These are phyloP conservation scores for Zaprionus davidi DNA, from an alignment of 1,140 invertebrate genomes.

Conservation along the genomic window DNA sequence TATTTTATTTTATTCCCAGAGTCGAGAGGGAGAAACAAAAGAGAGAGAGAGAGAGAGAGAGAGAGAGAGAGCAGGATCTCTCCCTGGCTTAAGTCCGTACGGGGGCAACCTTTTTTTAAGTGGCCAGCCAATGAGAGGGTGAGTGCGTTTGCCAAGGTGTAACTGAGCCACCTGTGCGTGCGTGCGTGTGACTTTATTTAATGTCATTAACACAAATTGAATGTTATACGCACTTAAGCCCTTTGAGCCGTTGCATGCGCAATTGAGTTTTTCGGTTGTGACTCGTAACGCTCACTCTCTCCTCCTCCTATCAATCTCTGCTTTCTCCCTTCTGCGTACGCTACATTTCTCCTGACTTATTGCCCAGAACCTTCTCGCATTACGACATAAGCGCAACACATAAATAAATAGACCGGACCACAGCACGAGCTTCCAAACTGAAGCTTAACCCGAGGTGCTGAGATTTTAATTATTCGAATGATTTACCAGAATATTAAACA, in stretches of 20 bases:
- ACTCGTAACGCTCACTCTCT: conserved; percentile 34
- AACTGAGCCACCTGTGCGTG: conserved; percentile 32
- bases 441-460: neutral
- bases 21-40: neutral
- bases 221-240: conserved; percentile 74
- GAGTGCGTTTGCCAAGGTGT: conserved; percentile 23
- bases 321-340: neutral
- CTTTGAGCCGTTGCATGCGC: conserved; percentile 73
- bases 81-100: conserved; percentile 48
- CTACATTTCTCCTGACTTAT: conserved; percentile 38
- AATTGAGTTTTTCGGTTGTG: conserved; percentile 66
- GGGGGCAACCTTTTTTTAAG: conserved; percentile 75
- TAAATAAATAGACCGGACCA: conserved; percentile 25
- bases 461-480: neutral
- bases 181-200: conserved; percentile 74
- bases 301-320: neutral
- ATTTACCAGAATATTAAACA: neutral
- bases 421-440: neutral
- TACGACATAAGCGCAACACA: conserved; percentile 11
- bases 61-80: neutral
- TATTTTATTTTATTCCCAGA: conserved; percentile 25
- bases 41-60: neutral
- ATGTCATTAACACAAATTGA: conserved; percentile 82
- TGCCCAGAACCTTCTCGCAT: conserved; percentile 31
- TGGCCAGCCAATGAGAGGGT: conserved; percentile 61